These are phyloP conservation scores for Ceramica pisi DNA, from an alignment of 2,888 invertebrate species.

Conservation along the genomic window DNA sequence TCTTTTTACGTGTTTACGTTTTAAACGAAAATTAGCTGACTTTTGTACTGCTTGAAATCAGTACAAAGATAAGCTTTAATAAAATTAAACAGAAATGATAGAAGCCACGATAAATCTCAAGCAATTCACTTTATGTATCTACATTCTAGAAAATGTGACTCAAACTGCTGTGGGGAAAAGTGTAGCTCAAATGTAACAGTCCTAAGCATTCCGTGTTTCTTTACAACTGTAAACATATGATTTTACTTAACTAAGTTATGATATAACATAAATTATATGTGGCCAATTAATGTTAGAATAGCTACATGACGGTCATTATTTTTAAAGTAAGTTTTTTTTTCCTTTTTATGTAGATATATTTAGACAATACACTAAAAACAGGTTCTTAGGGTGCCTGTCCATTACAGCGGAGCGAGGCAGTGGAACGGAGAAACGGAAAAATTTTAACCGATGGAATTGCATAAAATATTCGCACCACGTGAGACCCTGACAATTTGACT, in stretches of 20 bases:
- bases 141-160: background rate
- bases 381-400: too few species aligned
- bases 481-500: too few species aligned
- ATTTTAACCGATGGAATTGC: too few species aligned
- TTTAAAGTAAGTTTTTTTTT: too few species aligned
- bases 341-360: too few species aligned
- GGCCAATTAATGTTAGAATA: background rate
- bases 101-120: slow-evolving; percentile 2
- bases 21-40: too few species aligned
- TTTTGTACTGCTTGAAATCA: background rate
- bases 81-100: background rate
- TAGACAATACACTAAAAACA: too few species aligned
- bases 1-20: too few species aligned
- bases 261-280: background rate
- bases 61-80: slow-evolving; percentile 1
- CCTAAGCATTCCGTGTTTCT: background rate
- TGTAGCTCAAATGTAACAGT: slow-evolving; percentile 2
- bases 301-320: background rate
- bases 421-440: too few species aligned
- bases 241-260: background rate
- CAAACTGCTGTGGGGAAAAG: background rate
- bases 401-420: too few species aligned
- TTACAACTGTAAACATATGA: background rate
- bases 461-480: too few species aligned
- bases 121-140: slow-evolving; percentile 5